These are phyloP conservation scores for Otis tarda DNA, from an alignment of 2,113 vertebrate genomes.

Conservation along the genomic window DNA sequence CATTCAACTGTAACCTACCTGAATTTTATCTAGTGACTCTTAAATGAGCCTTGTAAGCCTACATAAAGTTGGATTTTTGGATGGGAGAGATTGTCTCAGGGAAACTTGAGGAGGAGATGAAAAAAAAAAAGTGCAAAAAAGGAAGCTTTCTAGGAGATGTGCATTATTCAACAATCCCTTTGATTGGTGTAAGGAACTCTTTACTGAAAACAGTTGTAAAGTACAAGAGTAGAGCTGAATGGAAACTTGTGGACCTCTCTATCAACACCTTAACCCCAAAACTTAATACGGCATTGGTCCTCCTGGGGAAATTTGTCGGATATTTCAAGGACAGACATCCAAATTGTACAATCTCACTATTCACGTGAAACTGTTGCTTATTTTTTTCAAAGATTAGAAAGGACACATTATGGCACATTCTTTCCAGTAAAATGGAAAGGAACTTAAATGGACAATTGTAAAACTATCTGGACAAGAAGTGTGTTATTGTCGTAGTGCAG, in stretches of 20 bases:
- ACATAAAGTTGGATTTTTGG: not conserved
- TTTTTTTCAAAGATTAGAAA: not conserved
- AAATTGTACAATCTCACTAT: not conserved
- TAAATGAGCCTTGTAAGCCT: not conserved
- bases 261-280: not conserved
- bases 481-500: no score
- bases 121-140: not conserved
- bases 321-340: not conserved
- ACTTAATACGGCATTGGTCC: not conserved
- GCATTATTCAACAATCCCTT: not conserved
- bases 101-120: not conserved
- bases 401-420: not conserved
- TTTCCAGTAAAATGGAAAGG: not conserved
- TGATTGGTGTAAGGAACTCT: not conserved
- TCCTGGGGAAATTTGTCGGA: not conserved
- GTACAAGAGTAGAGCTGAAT: not conserved
- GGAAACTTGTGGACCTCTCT: not conserved
- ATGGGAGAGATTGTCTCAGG: not conserved
- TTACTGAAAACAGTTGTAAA: not conserved
- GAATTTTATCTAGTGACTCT: not conserved
- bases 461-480: not conserved
- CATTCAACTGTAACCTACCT: not conserved
- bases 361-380: not conserved
- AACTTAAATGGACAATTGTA: not conserved
- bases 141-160: not conserved